phyloP scores from a whole-genome alignment of 2,113 vertebrate species.

The Corydoras maculifer region DNA sequence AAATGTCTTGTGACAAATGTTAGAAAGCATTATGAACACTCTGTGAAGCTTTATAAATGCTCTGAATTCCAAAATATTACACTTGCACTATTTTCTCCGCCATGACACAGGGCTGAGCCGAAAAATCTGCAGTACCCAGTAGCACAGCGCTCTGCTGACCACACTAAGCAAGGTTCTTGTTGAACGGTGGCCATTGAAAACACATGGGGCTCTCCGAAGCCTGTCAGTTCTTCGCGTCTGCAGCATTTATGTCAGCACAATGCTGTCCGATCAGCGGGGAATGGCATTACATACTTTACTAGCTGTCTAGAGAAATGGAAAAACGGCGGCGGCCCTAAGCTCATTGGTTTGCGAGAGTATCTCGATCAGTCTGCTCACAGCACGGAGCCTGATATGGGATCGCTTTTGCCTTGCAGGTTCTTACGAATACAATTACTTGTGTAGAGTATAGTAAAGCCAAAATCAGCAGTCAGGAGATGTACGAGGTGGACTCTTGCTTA shows the following conservation, averaged over 20 bases:
- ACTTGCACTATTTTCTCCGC: too few species aligned
- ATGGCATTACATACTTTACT: constrained; percentile 26
- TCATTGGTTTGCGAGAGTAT: constrained; percentile 21
- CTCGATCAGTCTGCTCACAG: constrained; percentile 19
- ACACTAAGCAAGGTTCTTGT: constrained; percentile 42
- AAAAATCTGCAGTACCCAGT: background rate
- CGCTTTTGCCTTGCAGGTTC: constrained; percentile 1
- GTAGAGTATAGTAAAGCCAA: constrained; percentile 1
- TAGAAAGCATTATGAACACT: too few species aligned
- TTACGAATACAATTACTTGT: constrained; percentile 2
- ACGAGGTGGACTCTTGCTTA: background rate
- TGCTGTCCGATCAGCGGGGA: constrained; percentile 40
- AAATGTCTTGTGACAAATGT: too few species aligned
- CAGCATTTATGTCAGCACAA: constrained; percentile 56
- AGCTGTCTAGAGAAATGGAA: constrained; percentile 27
- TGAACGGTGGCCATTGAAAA: constrained; percentile 57
- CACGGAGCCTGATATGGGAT: constrained; percentile 14
- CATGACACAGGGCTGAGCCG: background rate
- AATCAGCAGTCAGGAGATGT: constrained; percentile 1
- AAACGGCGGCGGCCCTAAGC: constrained; percentile 23
- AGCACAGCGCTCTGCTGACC: constrained; percentile 24
- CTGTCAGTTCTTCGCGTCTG: constrained; percentile 58
- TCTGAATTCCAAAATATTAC: too few species aligned
- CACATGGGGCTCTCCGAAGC: constrained; percentile 53
- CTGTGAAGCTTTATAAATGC: too few species aligned